Evolutionary conservation across 2,113 vertebrate species (phyloP).

Genomic region (Istiophorus platypterus): DNA sequence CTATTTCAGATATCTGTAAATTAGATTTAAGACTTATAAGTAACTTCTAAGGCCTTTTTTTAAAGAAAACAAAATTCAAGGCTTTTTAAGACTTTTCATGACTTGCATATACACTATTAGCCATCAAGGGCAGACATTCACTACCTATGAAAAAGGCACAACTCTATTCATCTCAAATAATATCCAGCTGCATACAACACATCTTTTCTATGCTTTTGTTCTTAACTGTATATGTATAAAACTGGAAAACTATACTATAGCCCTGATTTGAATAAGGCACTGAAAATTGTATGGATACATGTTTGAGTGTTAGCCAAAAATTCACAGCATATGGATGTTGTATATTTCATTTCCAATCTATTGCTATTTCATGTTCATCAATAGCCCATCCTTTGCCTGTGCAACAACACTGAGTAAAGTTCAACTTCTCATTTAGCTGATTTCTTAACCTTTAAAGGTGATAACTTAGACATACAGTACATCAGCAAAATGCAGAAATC

Average conservation of each 20-base stretch:
- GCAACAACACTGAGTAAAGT: not conserved
- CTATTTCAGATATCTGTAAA: not conserved
- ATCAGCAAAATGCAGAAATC: not conserved
- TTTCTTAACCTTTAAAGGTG: conserved; percentile 30
- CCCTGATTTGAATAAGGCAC: not conserved
- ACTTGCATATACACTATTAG: too few species aligned
- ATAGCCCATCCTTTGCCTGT: not conserved
- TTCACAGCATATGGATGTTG: not conserved
- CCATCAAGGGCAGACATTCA: too few species aligned
- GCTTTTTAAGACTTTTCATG: too few species aligned
- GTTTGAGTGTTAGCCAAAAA: not conserved
- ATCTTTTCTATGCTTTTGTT: not conserved
- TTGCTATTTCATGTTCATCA: not conserved
- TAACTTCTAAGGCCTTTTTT: not conserved
- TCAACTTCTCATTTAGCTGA: not conserved
- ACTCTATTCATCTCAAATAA: too few species aligned
- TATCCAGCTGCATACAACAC: too few species aligned
- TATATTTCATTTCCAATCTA: not conserved
- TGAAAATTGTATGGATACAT: not conserved
- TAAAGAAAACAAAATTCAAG: not conserved
- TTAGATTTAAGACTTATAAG: not conserved
- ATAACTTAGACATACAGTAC: conserved; percentile 1
- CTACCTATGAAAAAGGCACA: too few species aligned
- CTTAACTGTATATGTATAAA: not conserved
- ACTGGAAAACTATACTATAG: not conserved